phyloP scores from a whole-genome alignment of 2,797 vertebrate species.

The Pangasius macronema region DNA sequence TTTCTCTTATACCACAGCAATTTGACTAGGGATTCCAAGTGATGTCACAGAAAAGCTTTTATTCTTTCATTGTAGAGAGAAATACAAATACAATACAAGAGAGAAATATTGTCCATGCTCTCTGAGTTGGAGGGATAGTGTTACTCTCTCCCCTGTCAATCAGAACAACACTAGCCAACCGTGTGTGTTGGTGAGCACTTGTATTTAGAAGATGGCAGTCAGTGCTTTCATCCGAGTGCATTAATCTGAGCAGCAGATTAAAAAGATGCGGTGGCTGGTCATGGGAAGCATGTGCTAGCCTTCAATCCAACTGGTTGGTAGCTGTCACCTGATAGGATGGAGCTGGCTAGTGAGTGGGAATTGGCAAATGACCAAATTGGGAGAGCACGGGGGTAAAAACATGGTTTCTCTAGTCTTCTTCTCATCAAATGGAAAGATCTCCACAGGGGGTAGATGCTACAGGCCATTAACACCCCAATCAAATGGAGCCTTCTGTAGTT shows the following conservation, averaged over 20 bases:
- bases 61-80: background rate
- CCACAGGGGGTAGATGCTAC: constrained; percentile 3
- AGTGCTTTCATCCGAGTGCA: too few relatives aligned
- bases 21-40: background rate
- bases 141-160: background rate
- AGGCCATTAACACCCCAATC: constrained; percentile 32
- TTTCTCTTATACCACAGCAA: background rate
- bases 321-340: background rate
- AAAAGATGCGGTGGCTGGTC: background rate
- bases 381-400: background rate
- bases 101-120: background rate
- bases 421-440: constrained; percentile 18
- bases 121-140: background rate
- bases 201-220: background rate
- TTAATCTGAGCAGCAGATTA: background rate
- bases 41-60: background rate
- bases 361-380: constrained; percentile 13
- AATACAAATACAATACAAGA: too few relatives aligned
- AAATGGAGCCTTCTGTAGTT: constrained; percentile 14
- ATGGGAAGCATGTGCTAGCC: background rate
- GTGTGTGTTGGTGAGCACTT: background rate
- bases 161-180: background rate
- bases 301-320: background rate
- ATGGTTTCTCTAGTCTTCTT: constrained; percentile 10
- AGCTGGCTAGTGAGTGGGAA: constrained; percentile 14